These are phyloP conservation scores for Laticauda colubrina DNA, from an alignment of 2,113 vertebrate species.

Conservation along the genomic window DNA sequence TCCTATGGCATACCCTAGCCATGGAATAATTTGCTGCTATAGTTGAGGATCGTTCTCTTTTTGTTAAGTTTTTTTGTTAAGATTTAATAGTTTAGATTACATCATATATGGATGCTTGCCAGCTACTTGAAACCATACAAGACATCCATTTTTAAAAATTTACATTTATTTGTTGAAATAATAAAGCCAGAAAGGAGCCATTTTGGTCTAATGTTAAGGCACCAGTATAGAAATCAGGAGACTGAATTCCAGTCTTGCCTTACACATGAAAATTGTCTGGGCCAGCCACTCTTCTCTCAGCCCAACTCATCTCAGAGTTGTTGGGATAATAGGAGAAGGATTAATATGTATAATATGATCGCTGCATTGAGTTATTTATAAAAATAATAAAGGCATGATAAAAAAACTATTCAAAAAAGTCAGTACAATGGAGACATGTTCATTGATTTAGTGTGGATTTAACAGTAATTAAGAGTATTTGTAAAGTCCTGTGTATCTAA, in stretches of 20 bases:
- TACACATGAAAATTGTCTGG: too few relatives aligned
- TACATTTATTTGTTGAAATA: not conserved
- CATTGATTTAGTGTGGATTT: not conserved
- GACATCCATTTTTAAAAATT: not conserved
- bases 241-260: too few relatives aligned
- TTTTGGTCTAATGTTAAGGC: too few relatives aligned
- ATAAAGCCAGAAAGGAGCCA: not conserved
- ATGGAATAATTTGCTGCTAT: not conserved
- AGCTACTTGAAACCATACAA: not conserved
- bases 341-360: too few relatives aligned
- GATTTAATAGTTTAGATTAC: not conserved
- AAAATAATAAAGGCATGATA: too few relatives aligned
- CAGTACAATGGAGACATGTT: not conserved
- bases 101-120: not conserved
- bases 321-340: too few relatives aligned
- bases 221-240: too few relatives aligned
- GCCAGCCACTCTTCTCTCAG: too few relatives aligned
- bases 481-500: too few relatives aligned
- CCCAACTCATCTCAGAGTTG: too few relatives aligned
- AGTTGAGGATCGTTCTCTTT: not conserved
- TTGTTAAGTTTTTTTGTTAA: not conserved
- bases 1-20: not conserved
- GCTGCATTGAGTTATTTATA: too few relatives aligned
- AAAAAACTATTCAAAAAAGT: too few relatives aligned
- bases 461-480: not conserved